phyloP scores from a whole-genome alignment of 2,113 vertebrate species.

The Clarias batrachus region DNA sequence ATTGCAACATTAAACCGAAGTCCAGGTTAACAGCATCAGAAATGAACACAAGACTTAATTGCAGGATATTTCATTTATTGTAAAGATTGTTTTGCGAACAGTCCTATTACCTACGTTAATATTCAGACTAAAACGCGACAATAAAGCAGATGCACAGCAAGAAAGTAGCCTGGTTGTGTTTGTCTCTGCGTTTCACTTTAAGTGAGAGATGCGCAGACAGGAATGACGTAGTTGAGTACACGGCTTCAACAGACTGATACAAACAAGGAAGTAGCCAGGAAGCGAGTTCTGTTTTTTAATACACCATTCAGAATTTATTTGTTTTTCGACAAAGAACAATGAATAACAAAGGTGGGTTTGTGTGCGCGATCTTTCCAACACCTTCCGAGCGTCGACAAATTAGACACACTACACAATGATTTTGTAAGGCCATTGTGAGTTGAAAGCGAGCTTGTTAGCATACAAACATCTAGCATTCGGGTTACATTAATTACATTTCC shows the following conservation, averaged over 20 bases:
- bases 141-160: conserved; percentile 8
- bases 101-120: background rate
- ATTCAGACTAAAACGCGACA: background rate
- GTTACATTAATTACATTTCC: background rate
- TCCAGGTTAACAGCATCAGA: background rate
- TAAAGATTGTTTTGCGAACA: background rate
- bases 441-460: conserved; percentile 34
- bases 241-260: conserved; percentile 49
- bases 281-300: background rate
- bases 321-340: conserved; percentile 58
- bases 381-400: background rate
- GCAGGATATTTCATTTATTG: background rate
- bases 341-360: conserved; percentile 77
- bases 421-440: conserved; percentile 7
- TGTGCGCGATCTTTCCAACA: background rate
- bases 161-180: background rate
- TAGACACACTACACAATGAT: background rate
- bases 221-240: conserved; percentile 70
- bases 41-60: background rate
- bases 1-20: background rate
- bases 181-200: conserved; percentile 24
- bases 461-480: background rate
- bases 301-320: background rate
- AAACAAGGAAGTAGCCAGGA: conserved; percentile 77
- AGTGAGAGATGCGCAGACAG: conserved; percentile 46